Base-by-base conservation (phyloP, 2,888 invertebrate genomes). In the Drosophila pseudotalamancana region DNA sequence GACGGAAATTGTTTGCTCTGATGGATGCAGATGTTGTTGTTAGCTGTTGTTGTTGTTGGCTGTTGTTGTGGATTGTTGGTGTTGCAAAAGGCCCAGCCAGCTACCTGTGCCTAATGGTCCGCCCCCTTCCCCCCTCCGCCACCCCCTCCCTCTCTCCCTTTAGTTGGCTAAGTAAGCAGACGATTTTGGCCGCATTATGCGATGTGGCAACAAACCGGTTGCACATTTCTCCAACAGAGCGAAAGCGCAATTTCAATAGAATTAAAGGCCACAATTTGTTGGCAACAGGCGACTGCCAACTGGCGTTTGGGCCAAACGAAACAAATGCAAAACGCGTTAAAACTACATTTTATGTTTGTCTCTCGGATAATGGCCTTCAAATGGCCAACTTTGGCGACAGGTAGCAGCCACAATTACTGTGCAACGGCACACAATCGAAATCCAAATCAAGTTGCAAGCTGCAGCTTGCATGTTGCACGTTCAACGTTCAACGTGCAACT, bases 311-410 rank as follows among this genome's bases (percentile, higher is more conserved):
- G 39, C 65, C 83, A 71, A 62, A 68, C 77, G 63, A 76, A 82
- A 88, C 86, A 79, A 83, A 83, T 83, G 88, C 80, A 83, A 83
- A 83, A 88, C 80, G 80, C 70, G 83, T 77, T 86, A 74, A 86
- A 88, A 88, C 31, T 83, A 86, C 70, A 83, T 88, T 82, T 68
- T 61, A 66, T 70, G 19, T 55, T 37, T 51, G 46, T 21, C 71
- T 79, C 71, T 76, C 57, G 69, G 69, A 72, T 87, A 87, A 83
- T 83, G 77, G 76, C 64, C 82, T 64, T 81, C 60, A 72, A 72
- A 80, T 55, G 31, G 61, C 57, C 57, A 79, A 66, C 70, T 69
- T 66, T 73, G 78, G 65, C 78, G 77, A 81, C 85, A 77, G 78
- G 74, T 71, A 81, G 81, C 65, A 51, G 59, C 64, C 70, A 48